Percentiles rank a stretch among this genome's conserved stretches.
phyloP scores from a whole-genome alignment of 2,113 vertebrate species.

The Eublepharis macularius region DNA sequence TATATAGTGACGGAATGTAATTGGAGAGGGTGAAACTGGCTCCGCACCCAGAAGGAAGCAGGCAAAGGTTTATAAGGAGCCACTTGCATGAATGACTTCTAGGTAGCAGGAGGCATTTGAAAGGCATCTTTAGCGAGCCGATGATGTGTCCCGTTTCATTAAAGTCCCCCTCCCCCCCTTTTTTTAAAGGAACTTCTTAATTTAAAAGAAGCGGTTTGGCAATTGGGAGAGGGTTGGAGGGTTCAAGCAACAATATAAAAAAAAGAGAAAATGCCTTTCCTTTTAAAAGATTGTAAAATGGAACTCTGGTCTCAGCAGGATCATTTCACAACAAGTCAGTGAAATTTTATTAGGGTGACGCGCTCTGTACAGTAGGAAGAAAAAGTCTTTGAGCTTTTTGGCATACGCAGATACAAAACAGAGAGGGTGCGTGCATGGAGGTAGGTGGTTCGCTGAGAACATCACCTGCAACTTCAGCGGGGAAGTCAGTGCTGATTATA shows the following conservation, averaged over 20 bases:
- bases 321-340: too few relatives aligned
- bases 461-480: background rate
- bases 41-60: background rate
- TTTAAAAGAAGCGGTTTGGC: background rate
- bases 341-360: too few relatives aligned
- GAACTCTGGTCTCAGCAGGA: too few relatives aligned
- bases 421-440: background rate
- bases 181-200: background rate
- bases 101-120: background rate
- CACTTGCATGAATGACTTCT: fast-evolving
- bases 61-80: background rate
- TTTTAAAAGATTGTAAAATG: background rate
- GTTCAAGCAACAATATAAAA: background rate
- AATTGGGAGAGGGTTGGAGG: background rate
- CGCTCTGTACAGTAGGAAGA: too few relatives aligned
- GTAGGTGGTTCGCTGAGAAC: too few relatives aligned
- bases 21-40: background rate
- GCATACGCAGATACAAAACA: background rate
- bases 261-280: background rate
- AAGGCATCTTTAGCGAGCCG: background rate
- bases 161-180: too few relatives aligned
- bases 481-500: background rate
- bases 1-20: background rate
- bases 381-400: background rate
- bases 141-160: background rate